A percentile compares a stretch with the other conserved stretches of the same genome.
Evolutionary conservation across 2,888 invertebrate species (phyloP).

Genomic region (Phaonia tiefii): DNA sequence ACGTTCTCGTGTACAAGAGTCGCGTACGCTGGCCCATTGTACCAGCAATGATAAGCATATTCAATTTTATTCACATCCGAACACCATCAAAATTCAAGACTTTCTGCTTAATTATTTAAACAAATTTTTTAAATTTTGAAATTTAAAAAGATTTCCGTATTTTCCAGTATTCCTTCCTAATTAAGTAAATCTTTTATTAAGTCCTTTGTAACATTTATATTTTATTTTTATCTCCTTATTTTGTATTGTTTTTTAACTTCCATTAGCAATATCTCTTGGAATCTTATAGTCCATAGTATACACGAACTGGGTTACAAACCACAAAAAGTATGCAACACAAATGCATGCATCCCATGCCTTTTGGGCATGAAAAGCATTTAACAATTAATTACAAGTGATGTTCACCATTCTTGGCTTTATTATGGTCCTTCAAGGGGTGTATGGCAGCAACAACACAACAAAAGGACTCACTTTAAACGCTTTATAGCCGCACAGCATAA

Average conservation of each 20-base stretch:
- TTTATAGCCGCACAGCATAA: not conserved
- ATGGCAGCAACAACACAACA: not conserved
- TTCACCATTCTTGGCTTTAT: not conserved
- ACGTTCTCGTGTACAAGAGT: too few relatives aligned
- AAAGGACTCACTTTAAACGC: slow-evolving; percentile 8
- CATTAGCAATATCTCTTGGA: not conserved
- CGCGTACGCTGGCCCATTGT: too few relatives aligned
- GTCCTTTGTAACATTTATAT: not conserved
- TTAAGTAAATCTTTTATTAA: not conserved
- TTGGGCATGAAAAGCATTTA: slow-evolving; percentile 42
- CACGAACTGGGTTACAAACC: not conserved
- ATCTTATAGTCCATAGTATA: not conserved
- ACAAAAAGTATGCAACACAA: slow-evolving; percentile 29
- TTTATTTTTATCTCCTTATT: too few relatives aligned
- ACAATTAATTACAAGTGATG: slow-evolving; percentile 48
- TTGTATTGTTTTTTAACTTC: not conserved
- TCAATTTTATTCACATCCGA: too few relatives aligned
- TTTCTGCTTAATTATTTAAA: too few relatives aligned
- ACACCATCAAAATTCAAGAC: too few relatives aligned
- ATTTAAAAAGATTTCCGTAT: too few relatives aligned
- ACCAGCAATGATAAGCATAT: too few relatives aligned
- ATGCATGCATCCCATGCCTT: not conserved
- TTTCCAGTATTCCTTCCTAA: not conserved
- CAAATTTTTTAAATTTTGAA: too few relatives aligned
- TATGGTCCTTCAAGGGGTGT: not conserved